Percentiles rank a stretch among this genome's conserved stretches.
These are phyloP conservation scores for Pangasius mekongensis DNA, from an alignment of 2,797 vertebrate genomes.

Conservation along the genomic window DNA sequence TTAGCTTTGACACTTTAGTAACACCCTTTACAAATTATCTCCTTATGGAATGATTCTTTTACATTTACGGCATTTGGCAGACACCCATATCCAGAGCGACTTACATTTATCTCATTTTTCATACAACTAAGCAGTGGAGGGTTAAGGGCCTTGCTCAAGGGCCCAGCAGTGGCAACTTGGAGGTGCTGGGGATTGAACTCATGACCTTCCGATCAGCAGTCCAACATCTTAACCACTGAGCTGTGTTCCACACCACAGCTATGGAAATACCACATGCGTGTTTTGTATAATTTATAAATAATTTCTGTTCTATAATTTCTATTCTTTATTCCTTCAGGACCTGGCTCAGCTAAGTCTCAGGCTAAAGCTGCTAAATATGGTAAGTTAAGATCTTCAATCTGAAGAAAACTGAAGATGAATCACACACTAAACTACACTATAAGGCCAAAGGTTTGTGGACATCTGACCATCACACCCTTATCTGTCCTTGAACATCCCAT, in stretches of 20 bases:
- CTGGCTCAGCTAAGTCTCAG: conserved; percentile 71
- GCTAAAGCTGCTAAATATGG: conserved; percentile 77
- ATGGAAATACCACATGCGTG: neutral
- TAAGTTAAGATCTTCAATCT: conserved; percentile 54
- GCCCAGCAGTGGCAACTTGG: no score
- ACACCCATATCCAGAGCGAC: no score
- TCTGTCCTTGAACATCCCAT: neutral
- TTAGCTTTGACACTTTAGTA: neutral
- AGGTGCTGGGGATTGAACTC: no score
- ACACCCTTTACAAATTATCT: neutral
- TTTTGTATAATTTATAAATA: neutral
- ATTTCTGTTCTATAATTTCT: neutral
- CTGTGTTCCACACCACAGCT: neutral
- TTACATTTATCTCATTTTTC: no score
- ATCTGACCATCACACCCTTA: neutral
- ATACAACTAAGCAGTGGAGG: no score
- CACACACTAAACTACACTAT: neutral
- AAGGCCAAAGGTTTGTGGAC: neutral
- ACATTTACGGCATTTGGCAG: no score
- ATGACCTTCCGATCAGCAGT: no score
- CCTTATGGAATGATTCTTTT: neutral
- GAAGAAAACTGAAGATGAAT: neutral
- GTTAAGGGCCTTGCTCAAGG: no score
- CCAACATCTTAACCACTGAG: no score
- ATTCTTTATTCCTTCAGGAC: conserved; percentile 57